Base-by-base conservation (phyloP, 2,888 invertebrate species). In the Pachydiplax longipennis region DNA sequence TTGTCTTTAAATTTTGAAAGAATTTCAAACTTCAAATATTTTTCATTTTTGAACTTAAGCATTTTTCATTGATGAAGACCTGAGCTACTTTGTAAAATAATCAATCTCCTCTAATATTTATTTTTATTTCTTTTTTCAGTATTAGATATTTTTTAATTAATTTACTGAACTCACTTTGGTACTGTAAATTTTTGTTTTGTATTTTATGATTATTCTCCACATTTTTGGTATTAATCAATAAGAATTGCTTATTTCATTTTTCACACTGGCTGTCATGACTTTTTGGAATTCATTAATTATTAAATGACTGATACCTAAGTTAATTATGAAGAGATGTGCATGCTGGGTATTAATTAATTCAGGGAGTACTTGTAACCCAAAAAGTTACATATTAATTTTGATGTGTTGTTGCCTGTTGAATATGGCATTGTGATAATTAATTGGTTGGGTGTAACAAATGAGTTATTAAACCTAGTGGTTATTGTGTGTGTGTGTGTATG, bases 401-500 rank as follows among this genome's bases (percentile, higher is more conserved):
- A 40, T 82, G 82, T 40, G 31, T 53, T 31, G 58, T 83, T 83
- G 44, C 44, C 40, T 83, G 40, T 31, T 48, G 87, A 48, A 87
- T 12, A 22, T 91, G 91, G 91, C 91, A 91, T 90, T 81, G 61
- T 90, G 90, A 58, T 91, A 22, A 48, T 73, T 73, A 73, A 44
- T 82, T 82, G 82, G 40, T n/a, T 40, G 48, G 40, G 82, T 82
- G 82, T 37, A 31, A 48, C 35, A 37, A 82, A 40, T 82, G 82
- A 37, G n/a, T 25, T 25, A 82, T 25, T 25, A 48, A 40, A 48
- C 44, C n/a, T 44, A 82, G 35, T 40, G 48, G 48, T 44, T 40
- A 44, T 22, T 82, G 53, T 91, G 81, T 91, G 91, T 83, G 90
- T 91, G 90, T 90, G 91, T 91, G 91, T 92, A 92, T 96, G 93